Evolutionary conservation across 2,888 invertebrate genomes (phyloP).

Genomic region (Crossocerus cetratus): DNA sequence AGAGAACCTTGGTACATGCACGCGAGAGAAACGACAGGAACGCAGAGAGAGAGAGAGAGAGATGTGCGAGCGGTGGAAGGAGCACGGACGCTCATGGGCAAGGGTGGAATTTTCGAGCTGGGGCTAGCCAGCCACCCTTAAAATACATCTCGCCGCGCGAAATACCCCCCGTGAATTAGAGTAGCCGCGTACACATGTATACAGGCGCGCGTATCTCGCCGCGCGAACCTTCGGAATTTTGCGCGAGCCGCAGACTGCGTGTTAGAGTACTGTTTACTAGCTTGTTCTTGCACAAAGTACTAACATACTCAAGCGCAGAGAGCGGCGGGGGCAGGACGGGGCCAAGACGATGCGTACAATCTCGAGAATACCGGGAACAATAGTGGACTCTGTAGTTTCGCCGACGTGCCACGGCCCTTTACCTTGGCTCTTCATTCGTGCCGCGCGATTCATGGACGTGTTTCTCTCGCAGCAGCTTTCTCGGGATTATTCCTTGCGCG

Average conservation of each 20-base stretch:
- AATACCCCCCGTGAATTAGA: slow-evolving; percentile 75
- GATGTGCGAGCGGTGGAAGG: slow-evolving; percentile 24
- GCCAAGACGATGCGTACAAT: slow-evolving; percentile 25
- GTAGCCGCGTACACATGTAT: slow-evolving; percentile 48
- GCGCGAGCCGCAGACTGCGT: slow-evolving; percentile 61
- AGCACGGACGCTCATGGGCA: slow-evolving; percentile 45
- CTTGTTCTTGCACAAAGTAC: slow-evolving; percentile 3
- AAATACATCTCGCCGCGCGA: slow-evolving; percentile 70
- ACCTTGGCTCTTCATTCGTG: too few relatives aligned
- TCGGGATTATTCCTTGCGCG: too few relatives aligned
- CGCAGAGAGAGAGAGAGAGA: slow-evolving; percentile 19
- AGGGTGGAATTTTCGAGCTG: slow-evolving; percentile 73
- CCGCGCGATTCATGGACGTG: too few relatives aligned
- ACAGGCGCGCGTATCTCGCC: slow-evolving; percentile 36
- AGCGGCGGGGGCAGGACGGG: too few relatives aligned
- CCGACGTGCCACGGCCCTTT: not conserved
- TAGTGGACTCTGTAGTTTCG: not conserved
- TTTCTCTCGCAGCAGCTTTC: too few relatives aligned
- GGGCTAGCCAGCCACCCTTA: slow-evolving; percentile 64
- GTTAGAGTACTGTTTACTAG: slow-evolving; percentile 22
- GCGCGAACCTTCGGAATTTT: slow-evolving; percentile 71
- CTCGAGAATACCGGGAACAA: slow-evolving; percentile 12
- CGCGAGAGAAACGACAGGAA: slow-evolving; percentile 35
- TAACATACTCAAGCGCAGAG: slow-evolving; percentile 19
- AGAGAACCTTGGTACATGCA: slow-evolving; percentile 20